Percentiles rank a stretch among this genome's conserved stretches.
phyloP scores from a whole-genome alignment of 2,888 invertebrate genomes.

The Achlya flavicornis region DNA sequence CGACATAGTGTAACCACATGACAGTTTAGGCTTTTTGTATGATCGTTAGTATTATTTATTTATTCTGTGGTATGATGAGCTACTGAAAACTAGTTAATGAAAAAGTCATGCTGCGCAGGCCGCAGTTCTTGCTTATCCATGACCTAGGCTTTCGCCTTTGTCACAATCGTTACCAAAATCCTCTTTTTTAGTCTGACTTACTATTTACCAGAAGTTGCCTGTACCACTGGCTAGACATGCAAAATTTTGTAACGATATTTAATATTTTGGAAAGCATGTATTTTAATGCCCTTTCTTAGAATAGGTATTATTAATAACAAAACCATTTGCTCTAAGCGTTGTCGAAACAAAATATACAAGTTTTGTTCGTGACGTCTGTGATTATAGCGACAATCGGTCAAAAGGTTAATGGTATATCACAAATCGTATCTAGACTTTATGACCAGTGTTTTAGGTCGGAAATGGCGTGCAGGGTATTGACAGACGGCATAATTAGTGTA shows the following conservation, averaged over 20 bases:
- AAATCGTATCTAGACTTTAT: conserved; percentile 9
- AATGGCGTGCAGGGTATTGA: conserved; percentile 7
- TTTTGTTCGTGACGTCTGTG: conserved; percentile 11
- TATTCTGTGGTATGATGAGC: neutral
- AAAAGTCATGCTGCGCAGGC: neutral
- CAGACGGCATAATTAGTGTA: conserved; percentile 12
- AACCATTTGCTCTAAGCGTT: neutral
- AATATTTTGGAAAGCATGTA: neutral
- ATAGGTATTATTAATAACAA: neutral
- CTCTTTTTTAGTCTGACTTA: neutral
- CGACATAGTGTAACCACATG: no score
- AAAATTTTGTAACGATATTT: neutral
- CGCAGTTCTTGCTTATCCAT: neutral
- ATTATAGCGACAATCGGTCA: conserved; percentile 12
- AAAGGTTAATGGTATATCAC: conserved; percentile 12
- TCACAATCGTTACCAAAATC: no score
- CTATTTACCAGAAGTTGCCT: neutral
- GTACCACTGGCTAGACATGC: no score
- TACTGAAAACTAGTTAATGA: neutral
- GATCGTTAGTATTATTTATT: no score
- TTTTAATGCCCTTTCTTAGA: neutral
- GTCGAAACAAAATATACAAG: conserved; percentile 2
- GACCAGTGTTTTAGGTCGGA: neutral
- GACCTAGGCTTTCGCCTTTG: neutral
- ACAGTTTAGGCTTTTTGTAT: neutral